phyloP scores from a whole-genome alignment of 2,113 vertebrate genomes.

The Cottus gobio region DNA sequence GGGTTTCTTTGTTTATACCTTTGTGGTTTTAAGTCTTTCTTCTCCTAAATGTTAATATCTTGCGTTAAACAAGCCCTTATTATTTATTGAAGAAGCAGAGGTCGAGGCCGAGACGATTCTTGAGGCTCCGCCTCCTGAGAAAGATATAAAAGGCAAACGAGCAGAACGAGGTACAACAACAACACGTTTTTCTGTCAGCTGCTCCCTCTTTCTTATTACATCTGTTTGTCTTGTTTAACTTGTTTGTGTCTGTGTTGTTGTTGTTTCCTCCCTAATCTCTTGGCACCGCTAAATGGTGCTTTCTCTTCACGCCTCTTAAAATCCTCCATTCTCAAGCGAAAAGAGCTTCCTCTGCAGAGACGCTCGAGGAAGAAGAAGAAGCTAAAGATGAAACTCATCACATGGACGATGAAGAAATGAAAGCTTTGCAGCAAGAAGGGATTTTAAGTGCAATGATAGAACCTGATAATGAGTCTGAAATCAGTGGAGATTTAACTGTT shows the following conservation, averaged over 20 bases:
- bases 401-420: not conserved
- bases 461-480: not conserved
- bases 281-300: conserved; percentile 67
- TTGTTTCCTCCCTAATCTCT: conserved; percentile 63
- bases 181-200: not conserved
- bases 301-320: conserved; percentile 54
- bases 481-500: conserved; percentile 49
- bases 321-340: conserved; percentile 40
- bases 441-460: not conserved
- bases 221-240: conserved; percentile 52
- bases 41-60: conserved; percentile 15
- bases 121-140: conserved; percentile 17
- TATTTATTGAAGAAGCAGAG: conserved; percentile 67
- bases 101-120: conserved; percentile 22
- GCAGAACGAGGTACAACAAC: conserved; percentile 65
- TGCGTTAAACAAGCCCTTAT: conserved; percentile 34
- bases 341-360: conserved; percentile 24
- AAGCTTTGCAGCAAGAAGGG: not conserved
- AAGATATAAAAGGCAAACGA: conserved; percentile 28
- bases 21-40: not conserved
- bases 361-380: not conserved
- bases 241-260: conserved; percentile 61
- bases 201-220: conserved; percentile 6
- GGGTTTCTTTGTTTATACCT: not conserved
- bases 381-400: not conserved